These are phyloP conservation scores for Chromoteleia sp. DNA, from an alignment of 2,888 invertebrate species.

Conservation along the genomic window DNA sequence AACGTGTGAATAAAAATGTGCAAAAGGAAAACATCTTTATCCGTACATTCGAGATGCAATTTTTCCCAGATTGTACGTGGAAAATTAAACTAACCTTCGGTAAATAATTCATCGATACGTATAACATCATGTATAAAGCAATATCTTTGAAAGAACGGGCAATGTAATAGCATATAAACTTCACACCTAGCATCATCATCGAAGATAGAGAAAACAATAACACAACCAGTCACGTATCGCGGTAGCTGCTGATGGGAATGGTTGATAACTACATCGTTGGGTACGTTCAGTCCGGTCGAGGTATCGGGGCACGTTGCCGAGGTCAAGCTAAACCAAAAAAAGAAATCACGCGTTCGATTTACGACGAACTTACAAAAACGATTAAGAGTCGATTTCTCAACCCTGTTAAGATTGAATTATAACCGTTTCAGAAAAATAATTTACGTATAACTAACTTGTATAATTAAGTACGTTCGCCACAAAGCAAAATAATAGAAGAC, in stretches of 20 bases:
- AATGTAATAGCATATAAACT: slow-evolving; percentile 70
- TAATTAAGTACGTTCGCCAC: slow-evolving; percentile 58
- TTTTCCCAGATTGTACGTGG: background rate
- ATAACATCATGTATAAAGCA: slow-evolving; percentile 69
- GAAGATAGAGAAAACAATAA: slow-evolving; percentile 71
- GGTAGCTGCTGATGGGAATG: slow-evolving; percentile 73
- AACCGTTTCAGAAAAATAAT: slow-evolving; percentile 60
- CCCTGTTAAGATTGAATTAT: slow-evolving; percentile 69
- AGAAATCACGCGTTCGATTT: slow-evolving; percentile 68
- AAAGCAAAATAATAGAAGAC: slow-evolving; percentile 26
- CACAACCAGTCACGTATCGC: slow-evolving; percentile 70
- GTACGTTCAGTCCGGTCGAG: slow-evolving; percentile 60
- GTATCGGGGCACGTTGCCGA: slow-evolving; percentile 68
- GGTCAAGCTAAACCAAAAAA: slow-evolving; percentile 69
- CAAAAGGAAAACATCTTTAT: slow-evolving; percentile 39
- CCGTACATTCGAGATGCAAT: slow-evolving; percentile 1
- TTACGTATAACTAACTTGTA: slow-evolving; percentile 64
- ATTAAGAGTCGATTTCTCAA: slow-evolving; percentile 70
- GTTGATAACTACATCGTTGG: slow-evolving; percentile 69
- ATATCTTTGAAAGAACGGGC: slow-evolving; percentile 61
- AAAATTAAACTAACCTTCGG: slow-evolving; percentile 39
- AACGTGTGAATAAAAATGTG: too few relatives aligned
- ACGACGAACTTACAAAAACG: slow-evolving; percentile 70
- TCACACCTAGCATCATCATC: slow-evolving; percentile 72
- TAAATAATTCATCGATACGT: slow-evolving; percentile 63